phyloP scores from a whole-genome alignment of 2,113 vertebrate genomes.

The Mustela nigripes region DNA sequence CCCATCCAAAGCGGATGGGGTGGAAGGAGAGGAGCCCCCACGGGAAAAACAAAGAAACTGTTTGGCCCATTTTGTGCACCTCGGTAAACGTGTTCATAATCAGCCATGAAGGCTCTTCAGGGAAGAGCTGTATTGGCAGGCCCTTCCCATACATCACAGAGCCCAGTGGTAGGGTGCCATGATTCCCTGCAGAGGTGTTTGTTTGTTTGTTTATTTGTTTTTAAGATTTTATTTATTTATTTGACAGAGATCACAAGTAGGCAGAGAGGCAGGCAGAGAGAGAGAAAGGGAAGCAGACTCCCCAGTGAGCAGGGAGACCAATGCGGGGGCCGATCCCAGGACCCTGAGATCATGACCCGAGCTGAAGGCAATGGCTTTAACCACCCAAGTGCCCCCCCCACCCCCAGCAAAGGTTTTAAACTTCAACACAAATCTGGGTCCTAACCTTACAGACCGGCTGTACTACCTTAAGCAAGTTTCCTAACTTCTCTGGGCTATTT shows the following conservation, averaged over 20 bases:
- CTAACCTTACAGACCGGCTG: neutral
- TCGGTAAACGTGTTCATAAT: neutral
- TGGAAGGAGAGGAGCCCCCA: neutral
- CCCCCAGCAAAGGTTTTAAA: neutral
- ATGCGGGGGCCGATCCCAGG: too few relatives aligned
- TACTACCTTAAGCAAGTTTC: neutral
- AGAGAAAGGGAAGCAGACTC: too few relatives aligned
- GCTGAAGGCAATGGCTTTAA: too few relatives aligned
- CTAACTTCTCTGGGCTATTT: slow-evolving; percentile 12
- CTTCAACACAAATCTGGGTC: neutral
- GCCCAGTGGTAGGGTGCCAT: neutral
- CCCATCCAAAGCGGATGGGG: neutral
- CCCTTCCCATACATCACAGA: neutral
- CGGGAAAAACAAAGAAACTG: neutral
- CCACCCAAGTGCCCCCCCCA: too few relatives aligned
- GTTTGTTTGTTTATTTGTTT: too few relatives aligned
- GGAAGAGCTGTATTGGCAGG: neutral
- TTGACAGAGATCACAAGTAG: too few relatives aligned
- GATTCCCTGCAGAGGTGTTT: neutral
- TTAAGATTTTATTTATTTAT: too few relatives aligned
- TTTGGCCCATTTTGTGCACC: neutral
- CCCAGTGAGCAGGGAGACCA: too few relatives aligned
- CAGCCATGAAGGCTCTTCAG: neutral
- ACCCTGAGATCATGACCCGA: too few relatives aligned
- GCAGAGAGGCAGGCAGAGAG: too few relatives aligned